Evolutionary conservation across 2,888 invertebrate genomes (phyloP), one percentile per base, ranked within the genome.

Genomic region (Baronia brevicornis): DNA sequence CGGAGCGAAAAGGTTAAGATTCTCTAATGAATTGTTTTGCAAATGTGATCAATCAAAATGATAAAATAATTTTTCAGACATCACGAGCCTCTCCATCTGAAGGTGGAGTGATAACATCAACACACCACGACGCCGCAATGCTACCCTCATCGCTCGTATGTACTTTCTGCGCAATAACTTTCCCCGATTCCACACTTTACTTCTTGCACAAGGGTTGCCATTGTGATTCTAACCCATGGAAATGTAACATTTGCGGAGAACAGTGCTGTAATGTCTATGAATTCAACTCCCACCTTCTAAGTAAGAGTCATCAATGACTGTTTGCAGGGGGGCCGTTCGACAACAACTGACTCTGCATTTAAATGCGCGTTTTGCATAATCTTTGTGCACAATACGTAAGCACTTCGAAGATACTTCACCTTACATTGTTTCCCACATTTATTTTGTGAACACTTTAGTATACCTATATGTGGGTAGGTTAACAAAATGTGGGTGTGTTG

Each of bases 161-260:
- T 75, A 87, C 91, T 11, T 95, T 94, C 75, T 98, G 98, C 79
- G 93, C 95, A 52, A 96, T 98, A 59, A 90, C 93, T 26, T 98
- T 97, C 82, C 95, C 96, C 18, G 97, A 98, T 78, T 94, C 95
- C 63, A 98, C 97, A 0, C 87, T 98, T 35, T 97, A 97, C 82
- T 96, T 97, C 82, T 88, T 98, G 46, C 98, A 98, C 86, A 97
- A 97, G 85, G 97, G 97, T 48, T 95, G 98, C 71, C 98, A 98
- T 84, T 97, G 97, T 51, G 96, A 96, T 66, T 93, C 95, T 48
- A 97, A 97, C 82, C 97, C 98, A 1, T 98, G 89, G 89, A 96
- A 96, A 80, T 97, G 97, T 79, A 98, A 98, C 84, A 95, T 98
- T 52, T 98, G 98, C 74, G 97, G 97, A 27, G 95, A 96, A 72